A percentile compares a stretch with the other conserved stretches of the same genome.
phyloP scores from a whole-genome alignment of 1,140 invertebrate genomes.

The Zaprionus ghesquierei region DNA sequence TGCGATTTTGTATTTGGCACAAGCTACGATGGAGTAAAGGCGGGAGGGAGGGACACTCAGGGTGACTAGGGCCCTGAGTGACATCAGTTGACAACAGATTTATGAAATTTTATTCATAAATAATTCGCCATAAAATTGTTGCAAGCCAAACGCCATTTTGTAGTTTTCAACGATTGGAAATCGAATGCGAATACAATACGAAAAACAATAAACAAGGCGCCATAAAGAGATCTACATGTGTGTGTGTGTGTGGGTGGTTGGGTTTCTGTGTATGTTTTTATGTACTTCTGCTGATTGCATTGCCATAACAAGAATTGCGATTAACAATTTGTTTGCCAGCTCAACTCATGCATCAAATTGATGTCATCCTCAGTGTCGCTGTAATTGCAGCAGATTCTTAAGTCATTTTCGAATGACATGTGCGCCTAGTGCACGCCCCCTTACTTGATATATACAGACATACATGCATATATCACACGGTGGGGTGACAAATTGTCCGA shows the following conservation, averaged over 20 bases:
- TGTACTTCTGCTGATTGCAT: background rate
- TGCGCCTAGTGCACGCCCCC: slow-evolving; percentile 22
- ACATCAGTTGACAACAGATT: background rate
- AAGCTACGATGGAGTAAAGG: slow-evolving; percentile 10
- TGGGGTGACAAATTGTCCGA: slow-evolving; percentile 68
- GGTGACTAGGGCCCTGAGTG: background rate
- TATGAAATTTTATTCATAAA: background rate
- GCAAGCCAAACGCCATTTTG: background rate
- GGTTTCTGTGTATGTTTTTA: too few species aligned
- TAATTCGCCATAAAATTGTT: background rate
- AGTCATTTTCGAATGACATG: slow-evolving; percentile 59
- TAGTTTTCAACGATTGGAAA: background rate
- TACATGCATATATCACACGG: background rate
- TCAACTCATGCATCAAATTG: slow-evolving; percentile 69
- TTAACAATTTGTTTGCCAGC: slow-evolving; percentile 13
- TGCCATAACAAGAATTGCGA: slow-evolving; percentile 16
- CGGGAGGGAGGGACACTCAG: background rate
- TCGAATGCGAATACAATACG: background rate
- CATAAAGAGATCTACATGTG: background rate
- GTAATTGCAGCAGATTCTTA: slow-evolving; percentile 62
- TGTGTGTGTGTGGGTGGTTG: background rate
- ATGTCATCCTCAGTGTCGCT: slow-evolving; percentile 53
- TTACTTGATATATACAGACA: background rate
- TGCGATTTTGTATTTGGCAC: slow-evolving; percentile 65
- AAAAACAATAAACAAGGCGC: slow-evolving; percentile 23